A percentile compares a stretch with the other conserved stretches of the same genome.
Conservation (phyloP, 2,797 vertebrate genomes). For the Rhyacichthys aspro region DNA sequence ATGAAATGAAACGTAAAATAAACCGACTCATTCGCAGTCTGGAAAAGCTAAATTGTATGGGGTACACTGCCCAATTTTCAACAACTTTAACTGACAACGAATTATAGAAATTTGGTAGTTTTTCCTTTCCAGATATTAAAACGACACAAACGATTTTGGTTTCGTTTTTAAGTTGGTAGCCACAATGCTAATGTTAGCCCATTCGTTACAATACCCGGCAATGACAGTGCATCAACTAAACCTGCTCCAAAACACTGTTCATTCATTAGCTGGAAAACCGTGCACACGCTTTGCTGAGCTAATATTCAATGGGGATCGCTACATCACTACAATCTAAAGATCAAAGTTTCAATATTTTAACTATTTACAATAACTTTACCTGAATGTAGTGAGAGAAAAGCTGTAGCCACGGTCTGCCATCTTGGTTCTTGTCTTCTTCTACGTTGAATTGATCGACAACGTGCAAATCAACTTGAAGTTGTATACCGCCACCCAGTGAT, state of each 20-base stretch:
- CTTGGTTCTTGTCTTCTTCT: constrained; percentile 70
- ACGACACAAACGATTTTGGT: accelerated
- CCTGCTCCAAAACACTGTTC: neutral
- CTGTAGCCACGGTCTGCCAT: constrained; percentile 98
- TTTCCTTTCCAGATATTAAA: accelerated
- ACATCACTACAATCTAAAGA: accelerated
- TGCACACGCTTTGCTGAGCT: accelerated
- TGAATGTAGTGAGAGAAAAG: constrained; percentile 97
- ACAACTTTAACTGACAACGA: too few relatives aligned
- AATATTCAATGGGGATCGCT: accelerated
- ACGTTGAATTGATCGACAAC: neutral
- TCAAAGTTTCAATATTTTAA: neutral
- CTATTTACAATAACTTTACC: constrained; percentile 77
- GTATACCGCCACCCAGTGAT: constrained; percentile 35
- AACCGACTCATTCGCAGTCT: neutral
- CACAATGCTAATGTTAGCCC: constrained; percentile 54
- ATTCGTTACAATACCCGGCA: constrained; percentile 54
- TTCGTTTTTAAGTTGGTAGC: constrained; percentile 10
- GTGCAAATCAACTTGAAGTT: neutral
- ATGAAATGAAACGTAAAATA: constrained; percentile 64
- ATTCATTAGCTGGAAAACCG: accelerated
- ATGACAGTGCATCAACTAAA: constrained; percentile 72
- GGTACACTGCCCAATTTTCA: too few relatives aligned
- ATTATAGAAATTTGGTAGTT: too few relatives aligned
- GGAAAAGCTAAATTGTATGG: too few relatives aligned